Evolutionary conservation across 2,888 invertebrate species (phyloP), one percentile per base, ranked within the genome.

Genomic region (Lamellibrachia columna): DNA sequence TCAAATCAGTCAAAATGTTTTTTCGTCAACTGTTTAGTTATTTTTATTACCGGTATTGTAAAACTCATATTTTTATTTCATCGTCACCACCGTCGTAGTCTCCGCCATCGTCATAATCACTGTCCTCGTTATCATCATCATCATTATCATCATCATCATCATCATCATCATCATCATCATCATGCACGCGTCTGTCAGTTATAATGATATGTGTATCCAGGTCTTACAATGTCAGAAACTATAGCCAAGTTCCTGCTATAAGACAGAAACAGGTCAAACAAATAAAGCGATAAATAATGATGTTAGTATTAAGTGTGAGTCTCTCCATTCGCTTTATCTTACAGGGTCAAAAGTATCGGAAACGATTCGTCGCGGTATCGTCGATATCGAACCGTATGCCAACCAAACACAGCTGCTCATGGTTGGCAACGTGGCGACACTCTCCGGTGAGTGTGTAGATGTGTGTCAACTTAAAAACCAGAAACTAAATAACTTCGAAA

Each of bases 321-420:
- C 28, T 75, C 22, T 75, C 22, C 4, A 75, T 22, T 6, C n/a
- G 75, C 22, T 4, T 7, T 0, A 75, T 75, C 22, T 53, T 60
- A 22, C 92, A 94, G 94, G 94, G 75, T 93, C 94, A 96, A 97
- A 97, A 97, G 99, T 99, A 92, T 99, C 99, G 60, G 99, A 99
- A 96, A 99, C 99, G 7, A 99, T 99, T 98, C 97, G 99, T 90
- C 99, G 99, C 97, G 99, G 99, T 91, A 99, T 99, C 94, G 97
- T 99, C 94, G 99, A 99, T 96, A 98, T 99, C 75, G 97, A 97
- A 2, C 97, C 98, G 92, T 99, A 99, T 96, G n/a, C 91, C 75
- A 97, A 98, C 95, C 98, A 98, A 94, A 97, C 97, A 52, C 98
- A 98, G 96, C 93, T 95, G 95, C 97, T 99, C 94, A 99, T 99